A percentile compares a stretch with the other conserved stretches of the same genome.
These are phyloP conservation scores for Barbus barbus DNA, from an alignment of 2,113 vertebrate genomes.

Conservation along the genomic window DNA sequence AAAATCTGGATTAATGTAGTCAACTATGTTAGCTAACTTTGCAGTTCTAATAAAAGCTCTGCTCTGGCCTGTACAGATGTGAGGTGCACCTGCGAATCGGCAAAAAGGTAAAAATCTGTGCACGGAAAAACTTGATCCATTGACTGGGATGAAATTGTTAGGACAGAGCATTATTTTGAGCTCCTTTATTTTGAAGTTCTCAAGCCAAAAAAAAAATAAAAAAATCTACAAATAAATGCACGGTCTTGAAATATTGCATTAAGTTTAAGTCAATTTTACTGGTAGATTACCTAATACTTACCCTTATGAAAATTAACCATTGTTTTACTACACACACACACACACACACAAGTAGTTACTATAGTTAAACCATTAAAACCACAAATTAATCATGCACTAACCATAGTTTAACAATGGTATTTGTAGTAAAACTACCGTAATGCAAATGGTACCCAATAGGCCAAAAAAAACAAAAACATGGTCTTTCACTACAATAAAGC, in stretches of 20 bases:
- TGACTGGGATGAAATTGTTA: background rate
- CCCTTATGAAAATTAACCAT: too few species aligned
- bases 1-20: background rate
- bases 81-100: slow-evolving; percentile 35
- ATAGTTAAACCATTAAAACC: too few species aligned
- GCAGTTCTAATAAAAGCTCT: slow-evolving; percentile 52
- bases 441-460: too few species aligned
- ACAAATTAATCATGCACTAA: too few species aligned
- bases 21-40: slow-evolving; percentile 19
- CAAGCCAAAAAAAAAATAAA: too few species aligned
- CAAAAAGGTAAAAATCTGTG: background rate
- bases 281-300: background rate
- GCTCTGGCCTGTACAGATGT: slow-evolving; percentile 39
- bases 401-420: too few species aligned
- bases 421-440: too few species aligned
- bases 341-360: too few species aligned
- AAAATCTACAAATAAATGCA: background rate
- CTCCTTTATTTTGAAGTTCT: too few species aligned
- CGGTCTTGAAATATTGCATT: background rate
- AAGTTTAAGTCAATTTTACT: background rate
- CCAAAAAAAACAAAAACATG: too few species aligned
- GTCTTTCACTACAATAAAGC: too few species aligned
- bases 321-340: too few species aligned
- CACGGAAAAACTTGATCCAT: background rate
- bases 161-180: background rate